A percentile compares a stretch with the other conserved stretches of the same genome.
Conservation (phyloP, 92 coral and sea anemone genomes). For the Micromussa lordhowensis region DNA sequence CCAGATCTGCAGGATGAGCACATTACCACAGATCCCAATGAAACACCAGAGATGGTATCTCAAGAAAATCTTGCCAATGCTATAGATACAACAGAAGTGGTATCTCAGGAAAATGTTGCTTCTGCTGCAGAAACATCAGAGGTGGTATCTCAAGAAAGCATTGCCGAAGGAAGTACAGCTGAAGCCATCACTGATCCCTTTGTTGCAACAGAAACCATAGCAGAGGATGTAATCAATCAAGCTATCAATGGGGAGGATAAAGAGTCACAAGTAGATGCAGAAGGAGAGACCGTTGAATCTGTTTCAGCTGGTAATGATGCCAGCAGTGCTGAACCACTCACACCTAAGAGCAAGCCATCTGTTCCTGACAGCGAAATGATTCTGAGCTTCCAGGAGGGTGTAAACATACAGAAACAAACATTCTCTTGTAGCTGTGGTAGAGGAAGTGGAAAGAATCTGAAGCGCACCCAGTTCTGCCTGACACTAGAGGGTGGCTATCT, state of each 20-base stretch:
- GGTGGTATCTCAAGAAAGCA: constrained; percentile 2
- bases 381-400: constrained; percentile 31
- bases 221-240: constrained; percentile 13
- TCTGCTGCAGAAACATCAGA: neutral
- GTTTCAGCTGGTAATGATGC: neutral
- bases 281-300: neutral
- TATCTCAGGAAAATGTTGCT: neutral
- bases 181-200: constrained; percentile 7
- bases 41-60: constrained; percentile 2
- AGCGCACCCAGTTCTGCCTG: constrained; percentile 70
- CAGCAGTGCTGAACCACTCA: neutral
- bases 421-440: constrained; percentile 75
- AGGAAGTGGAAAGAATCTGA: constrained; percentile 66
- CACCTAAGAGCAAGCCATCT: constrained; percentile 14
- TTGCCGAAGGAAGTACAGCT: neutral
- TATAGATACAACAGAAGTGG: constrained; percentile 14
- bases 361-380: constrained; percentile 19
- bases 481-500: constrained; percentile 63
- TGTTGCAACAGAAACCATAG: neutral
- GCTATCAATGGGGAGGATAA: constrained; percentile 35
- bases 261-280: neutral
- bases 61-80: neutral
- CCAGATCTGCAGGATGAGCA: neutral
- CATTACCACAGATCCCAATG: constrained; percentile 3
- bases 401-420: constrained; percentile 16